Conservation (phyloP, 2,113 vertebrate genomes). For the Nicator chloris region DNA sequence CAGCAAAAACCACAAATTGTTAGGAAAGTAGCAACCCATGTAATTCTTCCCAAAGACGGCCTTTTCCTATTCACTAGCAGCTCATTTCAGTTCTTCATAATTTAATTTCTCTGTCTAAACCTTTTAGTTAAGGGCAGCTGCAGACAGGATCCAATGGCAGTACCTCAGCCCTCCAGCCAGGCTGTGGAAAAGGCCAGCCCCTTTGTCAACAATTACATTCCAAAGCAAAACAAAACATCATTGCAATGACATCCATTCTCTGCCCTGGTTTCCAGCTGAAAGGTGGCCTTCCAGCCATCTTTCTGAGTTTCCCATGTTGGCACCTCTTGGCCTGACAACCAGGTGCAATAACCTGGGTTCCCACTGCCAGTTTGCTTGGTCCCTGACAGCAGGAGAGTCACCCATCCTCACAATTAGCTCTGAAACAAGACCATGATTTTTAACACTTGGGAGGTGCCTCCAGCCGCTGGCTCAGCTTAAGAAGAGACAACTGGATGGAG, state of each 20-base stretch:
- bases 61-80: neutral
- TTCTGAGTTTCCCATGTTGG: neutral
- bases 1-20: neutral
- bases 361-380: neutral
- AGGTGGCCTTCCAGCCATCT: neutral
- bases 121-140: neutral
- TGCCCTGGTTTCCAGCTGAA: neutral
- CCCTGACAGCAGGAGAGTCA: neutral
- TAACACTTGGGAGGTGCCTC: neutral
- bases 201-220: neutral
- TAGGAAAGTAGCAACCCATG: neutral
- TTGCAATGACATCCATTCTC: neutral
- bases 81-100: neutral
- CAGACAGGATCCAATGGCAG: neutral
- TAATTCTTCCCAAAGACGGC: neutral
- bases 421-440: neutral
- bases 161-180: neutral
- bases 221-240: neutral
- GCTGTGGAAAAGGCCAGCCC: neutral
- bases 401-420: neutral
- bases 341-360: neutral
- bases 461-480: neutral
- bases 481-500: neutral
- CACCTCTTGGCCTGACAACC: neutral
- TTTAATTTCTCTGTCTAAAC: neutral